phyloP scores from a whole-genome alignment of 2,888 invertebrate genomes.

The Tortrix viridana region DNA sequence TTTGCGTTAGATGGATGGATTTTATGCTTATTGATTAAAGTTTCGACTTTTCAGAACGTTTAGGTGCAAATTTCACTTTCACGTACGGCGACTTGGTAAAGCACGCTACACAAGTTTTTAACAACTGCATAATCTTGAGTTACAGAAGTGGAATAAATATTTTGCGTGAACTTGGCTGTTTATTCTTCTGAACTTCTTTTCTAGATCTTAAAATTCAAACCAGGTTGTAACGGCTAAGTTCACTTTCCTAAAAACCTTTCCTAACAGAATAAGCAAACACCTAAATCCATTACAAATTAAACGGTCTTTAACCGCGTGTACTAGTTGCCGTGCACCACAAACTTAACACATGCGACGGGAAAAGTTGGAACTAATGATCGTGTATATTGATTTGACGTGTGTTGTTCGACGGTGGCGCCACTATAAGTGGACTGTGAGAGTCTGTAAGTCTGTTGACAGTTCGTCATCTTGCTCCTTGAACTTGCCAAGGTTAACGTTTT shows the following conservation, averaged over 20 bases:
- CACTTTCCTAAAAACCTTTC: constrained; percentile 20
- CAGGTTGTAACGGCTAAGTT: background rate
- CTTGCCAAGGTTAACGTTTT: constrained; percentile 32
- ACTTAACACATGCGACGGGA: background rate
- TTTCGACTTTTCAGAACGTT: too few relatives aligned
- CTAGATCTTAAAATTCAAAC: background rate
- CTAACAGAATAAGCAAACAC: constrained; percentile 27
- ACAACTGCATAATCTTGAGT: too few relatives aligned
- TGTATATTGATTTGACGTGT: background rate
- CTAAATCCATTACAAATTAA: constrained; percentile 27
- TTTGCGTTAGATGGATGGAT: too few relatives aligned
- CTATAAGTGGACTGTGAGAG: background rate
- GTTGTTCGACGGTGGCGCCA: background rate
- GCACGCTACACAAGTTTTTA: too few relatives aligned
- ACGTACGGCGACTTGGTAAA: too few relatives aligned
- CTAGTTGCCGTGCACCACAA: constrained; percentile 25
- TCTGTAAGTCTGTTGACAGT: constrained; percentile 17
- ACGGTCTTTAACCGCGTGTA: constrained; percentile 30
- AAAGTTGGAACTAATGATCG: background rate
- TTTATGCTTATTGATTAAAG: too few relatives aligned
- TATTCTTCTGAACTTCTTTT: too few relatives aligned
- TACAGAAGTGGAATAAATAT: too few relatives aligned
- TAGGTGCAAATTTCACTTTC: too few relatives aligned
- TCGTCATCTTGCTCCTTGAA: constrained; percentile 32
- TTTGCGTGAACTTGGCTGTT: too few relatives aligned